Evolutionary conservation across 2,113 vertebrate species (phyloP), one percentile per base, ranked within the genome.

Genomic region (Ptilorrhoa leucosticta): DNA sequence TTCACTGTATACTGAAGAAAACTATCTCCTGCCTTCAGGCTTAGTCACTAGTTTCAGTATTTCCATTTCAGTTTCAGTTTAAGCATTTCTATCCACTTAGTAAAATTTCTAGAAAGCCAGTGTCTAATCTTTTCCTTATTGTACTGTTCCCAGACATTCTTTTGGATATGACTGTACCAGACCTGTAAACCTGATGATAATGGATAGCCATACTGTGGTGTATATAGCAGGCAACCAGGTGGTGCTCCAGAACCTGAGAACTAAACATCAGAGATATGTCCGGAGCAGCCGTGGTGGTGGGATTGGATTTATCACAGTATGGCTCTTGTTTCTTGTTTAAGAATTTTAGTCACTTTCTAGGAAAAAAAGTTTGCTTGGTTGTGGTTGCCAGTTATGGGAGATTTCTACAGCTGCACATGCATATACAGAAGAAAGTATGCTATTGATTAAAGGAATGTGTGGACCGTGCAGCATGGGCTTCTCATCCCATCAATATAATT

Each of bases 101-200:
- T 78, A 66, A 66, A 75, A 61, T 73, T 33, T 54, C 31, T 69
- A 58, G 51, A 75, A 69, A 73, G 28, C 28, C 60, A 57, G 12
- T 53, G n/a, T 87, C 31, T 64, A 40, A 94, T 89, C 28, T 95
- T 97, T 97, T 98, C 97, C 97, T 98, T 98, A 97, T 31, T 80
- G 53, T 44, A 23, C 68, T 91, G 42, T 60, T 53, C 11, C 75
- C 97, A 99, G 99, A 84, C 97, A 99, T 97, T 99, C 99, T 24
- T 99, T 99, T 94, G 99, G 99, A 14, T 99, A 99, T 84, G 99
- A 99, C 96, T 99, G 98, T 61, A 97, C 81, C 30, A 99, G 97
- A 92, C 97, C 98, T 39, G 97, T 95, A 47, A 99, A 99, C 94
- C 97, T 99, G 39, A 98, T 98, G 63, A 89, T 98, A 69, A 95